Evolutionary conservation across 2,797 vertebrate genomes (phyloP), one percentile per base, ranked within the genome.

Genomic region (Valencia hispanica): DNA sequence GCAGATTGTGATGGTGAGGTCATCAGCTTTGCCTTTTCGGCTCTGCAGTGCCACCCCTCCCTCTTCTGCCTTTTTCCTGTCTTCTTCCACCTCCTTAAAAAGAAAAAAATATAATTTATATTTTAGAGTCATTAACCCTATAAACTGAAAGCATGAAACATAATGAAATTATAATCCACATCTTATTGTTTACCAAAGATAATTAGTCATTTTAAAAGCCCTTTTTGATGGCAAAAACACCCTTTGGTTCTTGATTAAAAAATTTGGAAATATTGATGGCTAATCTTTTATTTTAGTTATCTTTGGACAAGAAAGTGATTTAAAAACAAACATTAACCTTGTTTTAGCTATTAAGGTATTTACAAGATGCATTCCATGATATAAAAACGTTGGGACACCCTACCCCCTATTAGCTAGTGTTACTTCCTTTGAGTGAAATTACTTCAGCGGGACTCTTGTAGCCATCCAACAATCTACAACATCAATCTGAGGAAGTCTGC

Each of bases 1-100:
- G 92, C 96, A 98, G 92, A 99, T 96, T n/a, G 97, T 99, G 90
- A 99, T 97, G 8, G 96, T 98, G 48, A 99, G 96, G 82, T 97
- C 96, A 5, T 98, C 97, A 0, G 96, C 93, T 89, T 93, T 97
- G 79, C 94, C 96, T 82, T 93, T 95, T 69, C 94, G 95, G 57
- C 94, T 92, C 79, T 95, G 96, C 84, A 96, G 91, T 14, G 96
- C 94, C 96, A 97, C 97, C 78, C 96, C 96, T 79, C 96, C 97
- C 84, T 97, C 96, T 89, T 99, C 98, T 0, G 98, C 98, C 88
- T 93, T 96, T 92, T 97, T 96, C 72, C 95, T 97, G 93, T 99
- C 98, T 89, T 99, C 98, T 91, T 99, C 97, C 78, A 99, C 98
- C 93, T 99, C 98, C 98, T 99, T 91, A 72, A 82, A 72, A 81